These are phyloP conservation scores for Bombus waltoni DNA, from an alignment of 1,140 invertebrate species.

Conservation along the genomic window DNA sequence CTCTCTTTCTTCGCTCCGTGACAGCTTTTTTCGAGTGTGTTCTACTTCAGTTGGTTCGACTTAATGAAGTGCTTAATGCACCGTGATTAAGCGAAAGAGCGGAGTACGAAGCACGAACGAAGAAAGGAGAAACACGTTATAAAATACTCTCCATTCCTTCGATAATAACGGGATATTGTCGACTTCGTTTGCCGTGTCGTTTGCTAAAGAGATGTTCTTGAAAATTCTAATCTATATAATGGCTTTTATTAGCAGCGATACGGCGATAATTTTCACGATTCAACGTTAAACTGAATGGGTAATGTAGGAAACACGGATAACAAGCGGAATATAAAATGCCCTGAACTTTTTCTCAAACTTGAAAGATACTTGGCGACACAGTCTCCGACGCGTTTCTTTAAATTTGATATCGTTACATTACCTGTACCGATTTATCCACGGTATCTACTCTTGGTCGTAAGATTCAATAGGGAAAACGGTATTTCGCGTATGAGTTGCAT, in stretches of 20 bases:
- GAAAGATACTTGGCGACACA: too few species aligned
- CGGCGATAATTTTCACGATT: not conserved
- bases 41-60: constrained; percentile 18
- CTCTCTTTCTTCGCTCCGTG: constrained; percentile 23
- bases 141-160: not conserved
- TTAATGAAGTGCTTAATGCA: constrained; percentile 45
- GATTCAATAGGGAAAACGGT: too few species aligned
- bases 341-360: too few species aligned
- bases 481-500: too few species aligned
- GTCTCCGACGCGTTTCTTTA: too few species aligned
- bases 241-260: too few species aligned
- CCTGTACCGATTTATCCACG: too few species aligned
- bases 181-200: not conserved
- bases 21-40: constrained; percentile 21
- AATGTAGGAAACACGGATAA: not conserved
- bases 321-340: not conserved
- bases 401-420: too few species aligned
- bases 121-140: not conserved
- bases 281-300: not conserved
- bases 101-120: not conserved
- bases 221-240: constrained; percentile 2
- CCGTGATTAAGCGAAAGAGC: constrained; percentile 30
- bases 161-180: constrained; percentile 6
- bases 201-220: not conserved
- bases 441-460: too few species aligned